A percentile compares a stretch with the other conserved stretches of the same genome.
phyloP scores from a whole-genome alignment of 2,797 vertebrate species.

The Eleutherodactylus coqui region DNA sequence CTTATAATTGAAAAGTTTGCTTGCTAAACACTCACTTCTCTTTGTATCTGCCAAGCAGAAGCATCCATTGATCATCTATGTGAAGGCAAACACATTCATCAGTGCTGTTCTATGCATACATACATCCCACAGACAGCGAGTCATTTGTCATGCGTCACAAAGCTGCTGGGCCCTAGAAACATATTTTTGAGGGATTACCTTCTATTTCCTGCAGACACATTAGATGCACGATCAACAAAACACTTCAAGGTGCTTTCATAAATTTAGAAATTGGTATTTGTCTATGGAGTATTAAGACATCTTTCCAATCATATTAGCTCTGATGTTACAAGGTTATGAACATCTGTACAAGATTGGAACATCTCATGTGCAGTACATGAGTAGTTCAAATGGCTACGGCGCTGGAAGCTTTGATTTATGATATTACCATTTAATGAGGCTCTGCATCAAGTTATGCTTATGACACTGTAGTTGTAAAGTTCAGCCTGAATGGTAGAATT shows the following conservation, averaged over 20 bases:
- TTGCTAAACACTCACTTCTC: not conserved
- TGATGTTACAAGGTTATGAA: slow-evolving; percentile 32
- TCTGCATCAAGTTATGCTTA: not conserved
- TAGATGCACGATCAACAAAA: slow-evolving; percentile 27
- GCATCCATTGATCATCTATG: slow-evolving; percentile 41
- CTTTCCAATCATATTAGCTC: slow-evolving; percentile 38
- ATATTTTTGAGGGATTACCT: slow-evolving; percentile 53
- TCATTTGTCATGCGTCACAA: slow-evolving; percentile 46
- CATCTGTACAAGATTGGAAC: slow-evolving; percentile 1
- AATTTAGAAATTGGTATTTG: slow-evolving; percentile 27
- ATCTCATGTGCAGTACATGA: not conserved
- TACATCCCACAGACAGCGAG: slow-evolving; percentile 15
- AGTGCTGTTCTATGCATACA: slow-evolving; percentile 47
- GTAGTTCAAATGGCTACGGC: not conserved
- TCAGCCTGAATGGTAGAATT: not conserved
- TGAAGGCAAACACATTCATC: slow-evolving; percentile 51
- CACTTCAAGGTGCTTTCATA: slow-evolving; percentile 45
- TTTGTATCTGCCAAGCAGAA: slow-evolving; percentile 7
- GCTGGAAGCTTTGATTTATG: slow-evolving; percentile 16
- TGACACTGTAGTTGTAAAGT: not conserved
- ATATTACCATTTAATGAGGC: not conserved
- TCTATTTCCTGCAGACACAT: slow-evolving; percentile 25
- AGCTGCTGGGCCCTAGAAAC: slow-evolving; percentile 38
- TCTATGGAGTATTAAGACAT: slow-evolving; percentile 31
- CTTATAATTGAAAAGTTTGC: slow-evolving; percentile 32